Conservation (phyloP, 2,888 invertebrate genomes). For the Diaphora mendica region DNA sequence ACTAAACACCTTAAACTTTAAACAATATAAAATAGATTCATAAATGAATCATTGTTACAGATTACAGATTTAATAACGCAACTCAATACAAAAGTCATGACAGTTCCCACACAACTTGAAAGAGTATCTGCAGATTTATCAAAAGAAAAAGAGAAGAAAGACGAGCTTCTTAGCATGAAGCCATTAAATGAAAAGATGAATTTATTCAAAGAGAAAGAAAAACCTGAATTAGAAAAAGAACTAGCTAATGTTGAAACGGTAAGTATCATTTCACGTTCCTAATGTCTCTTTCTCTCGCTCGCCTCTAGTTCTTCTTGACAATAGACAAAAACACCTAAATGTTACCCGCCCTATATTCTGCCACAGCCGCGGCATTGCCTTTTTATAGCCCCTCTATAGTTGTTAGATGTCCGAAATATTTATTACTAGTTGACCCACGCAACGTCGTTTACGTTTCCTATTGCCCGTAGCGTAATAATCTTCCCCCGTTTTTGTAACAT, state of each 20-base stretch:
- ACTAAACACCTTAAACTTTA: not conserved
- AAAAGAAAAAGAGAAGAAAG: conserved; percentile 88
- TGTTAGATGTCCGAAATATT: no score
- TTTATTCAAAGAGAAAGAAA: conserved; percentile 87
- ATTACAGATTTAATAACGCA: conserved; percentile 87
- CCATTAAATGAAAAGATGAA: conserved; percentile 89
- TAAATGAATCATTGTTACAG: conserved; percentile 53
- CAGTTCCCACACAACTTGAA: conserved; percentile 89
- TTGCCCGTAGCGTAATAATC: no score
- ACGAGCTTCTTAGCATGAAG: conserved; percentile 89
- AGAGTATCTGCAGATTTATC: conserved; percentile 88
- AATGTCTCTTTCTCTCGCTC: no score
- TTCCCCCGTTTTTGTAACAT: no score
- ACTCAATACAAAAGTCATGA: conserved; percentile 89
- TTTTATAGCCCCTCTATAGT: no score
- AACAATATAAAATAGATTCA: not conserved
- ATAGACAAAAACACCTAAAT: no score
- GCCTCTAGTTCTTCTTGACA: no score
- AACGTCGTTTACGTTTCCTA: no score
- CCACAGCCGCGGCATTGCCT: no score
- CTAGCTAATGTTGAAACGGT: conserved; percentile 82
- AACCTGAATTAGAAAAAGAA: conserved; percentile 88
- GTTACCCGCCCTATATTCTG: no score
- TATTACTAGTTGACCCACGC: no score
- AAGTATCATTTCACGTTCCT: conserved; percentile 20